Evolutionary conservation across 2,888 invertebrate genomes (phyloP), one percentile per base, ranked within the genome.

Genomic region (Brachyptera risi): DNA sequence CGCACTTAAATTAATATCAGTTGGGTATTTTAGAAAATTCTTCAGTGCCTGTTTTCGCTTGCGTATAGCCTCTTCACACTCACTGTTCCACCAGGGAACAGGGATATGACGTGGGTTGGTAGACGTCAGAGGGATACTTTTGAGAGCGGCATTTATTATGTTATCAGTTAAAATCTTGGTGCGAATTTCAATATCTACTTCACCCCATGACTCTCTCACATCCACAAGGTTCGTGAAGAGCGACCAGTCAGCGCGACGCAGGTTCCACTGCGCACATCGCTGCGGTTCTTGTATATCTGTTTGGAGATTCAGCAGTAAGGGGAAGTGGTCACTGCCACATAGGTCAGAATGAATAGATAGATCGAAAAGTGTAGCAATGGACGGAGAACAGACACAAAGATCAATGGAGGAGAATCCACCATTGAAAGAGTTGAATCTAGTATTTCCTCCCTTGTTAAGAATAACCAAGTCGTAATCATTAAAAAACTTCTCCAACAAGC

Each of bases 291-390:
- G 44, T 44, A 11, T 13, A 21, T 2, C 17, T 13, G 17, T 15
- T 17, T 9, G 9, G 21, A 19, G 44, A 2, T 44, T 44, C 44
- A 44, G 11, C 9, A 44, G 13, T 19, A 44, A 44, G 17, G 59
- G 59, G 27, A 62, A 51, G 37, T 62, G 62, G 15, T 59, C 59
- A 23, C 56, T 60, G 31, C 49, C 38, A 26, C 51, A 51, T 27
- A 62, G 40, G 9, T 62, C 62, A 3, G 27, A 40, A 26, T 51
- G 21, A 5, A 62, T 59, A 9, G 24, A n/a, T 59, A 15, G 21
- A 9, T 44, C 44, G 21, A 19, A 44, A 44, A 19, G 19, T 9
- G 21, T 17, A 19, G 44, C 44, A 44, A 44, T 19, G 9, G 44
- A 44, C 21, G 44, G 44, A 44, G 19, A 19, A 44, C 44, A 44